Base-by-base conservation (phyloP, 2,797 vertebrate genomes). In the Furcifer pardalis region DNA sequence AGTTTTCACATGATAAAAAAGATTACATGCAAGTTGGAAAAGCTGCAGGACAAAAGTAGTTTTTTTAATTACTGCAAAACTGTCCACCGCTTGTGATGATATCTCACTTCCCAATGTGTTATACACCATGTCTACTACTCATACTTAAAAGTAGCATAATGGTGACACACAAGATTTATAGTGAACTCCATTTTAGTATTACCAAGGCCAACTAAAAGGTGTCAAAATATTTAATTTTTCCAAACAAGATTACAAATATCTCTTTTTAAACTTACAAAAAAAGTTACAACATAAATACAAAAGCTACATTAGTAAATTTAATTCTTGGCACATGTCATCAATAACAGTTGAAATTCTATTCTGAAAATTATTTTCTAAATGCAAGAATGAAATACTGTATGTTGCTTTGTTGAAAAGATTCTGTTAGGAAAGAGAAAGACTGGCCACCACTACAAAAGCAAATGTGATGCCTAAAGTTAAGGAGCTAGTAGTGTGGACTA, bases 191-290 rank as follows among this genome's bases (percentile, higher is more conserved):
- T 52, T 40, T 40, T 40, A 42, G 12, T 59, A 32, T 71, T 44
- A 66, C 52, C 27, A 71, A 40, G 7, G 3, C 65, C 52, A 25
- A 25, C 46, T 74, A 46, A 82, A 82, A 79, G 32, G 72, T 30
- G 87, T 90, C 78, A 86, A 84, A 91, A 91, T 27, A 90, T 87
- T 90, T 87, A 82, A 83, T 86, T 77, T 72, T 76, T 69, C 81
- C 89, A 92, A 89, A 52, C 79, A 91, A 93, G 84, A 91, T 89
- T 93, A 94, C 91, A 94, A 79, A 85, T 73, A 30, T 65, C 75
- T 83, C 40, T 40, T 2, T 80, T 80, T 69, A 59, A 81, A 81
- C 86, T 91, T 92, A 92, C 91, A 56, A 74, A 40, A 42, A 46
- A 46, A 35, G 82, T 91, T 89, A 89, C 78, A 89, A 60, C 66